A percentile compares a stretch with the other conserved stretches of the same genome.
Evolutionary conservation across 1,140 invertebrate genomes (phyloP).

Genomic region (Lethocerus indicus): DNA sequence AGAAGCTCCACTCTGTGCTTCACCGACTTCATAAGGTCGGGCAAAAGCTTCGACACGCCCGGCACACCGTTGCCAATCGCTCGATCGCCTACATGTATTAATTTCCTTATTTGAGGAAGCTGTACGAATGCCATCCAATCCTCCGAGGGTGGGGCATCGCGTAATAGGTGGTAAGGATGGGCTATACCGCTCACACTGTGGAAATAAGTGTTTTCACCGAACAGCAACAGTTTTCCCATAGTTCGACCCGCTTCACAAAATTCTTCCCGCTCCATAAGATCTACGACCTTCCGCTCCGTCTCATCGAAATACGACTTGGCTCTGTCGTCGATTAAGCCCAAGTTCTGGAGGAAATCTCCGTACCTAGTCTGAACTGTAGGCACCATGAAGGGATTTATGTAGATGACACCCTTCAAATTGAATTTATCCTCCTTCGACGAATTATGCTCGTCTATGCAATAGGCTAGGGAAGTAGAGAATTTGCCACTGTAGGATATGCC

Average conservation of each 20-base stretch:
- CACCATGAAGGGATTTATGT: conserved; percentile 73
- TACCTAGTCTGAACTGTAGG: conserved; percentile 58
- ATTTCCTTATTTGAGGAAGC: background rate
- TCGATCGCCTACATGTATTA: background rate
- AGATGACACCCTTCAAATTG: conserved; percentile 56
- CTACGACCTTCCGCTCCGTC: conserved; percentile 7
- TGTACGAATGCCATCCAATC: background rate
- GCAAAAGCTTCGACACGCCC: background rate
- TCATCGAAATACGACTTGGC: conserved; percentile 8
- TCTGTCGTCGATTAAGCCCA: conserved; percentile 31
- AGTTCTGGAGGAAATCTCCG: conserved; percentile 62
- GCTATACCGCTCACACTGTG: background rate
- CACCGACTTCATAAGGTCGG: background rate
- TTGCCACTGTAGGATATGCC: conserved; percentile 39
- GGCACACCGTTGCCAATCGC: background rate
- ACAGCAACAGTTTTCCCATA: background rate
- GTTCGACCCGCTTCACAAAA: background rate
- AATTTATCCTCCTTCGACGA: conserved; percentile 38
- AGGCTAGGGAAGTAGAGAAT: conserved; percentile 31
- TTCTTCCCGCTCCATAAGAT: background rate
- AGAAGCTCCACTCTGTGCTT: background rate
- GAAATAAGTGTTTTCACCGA: background rate
- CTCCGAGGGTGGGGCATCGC: background rate
- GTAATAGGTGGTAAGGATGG: background rate
- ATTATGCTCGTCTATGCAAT: conserved; percentile 31